Percentiles rank a stretch among this genome's conserved stretches.
Evolutionary conservation across 2,797 vertebrate species (phyloP).

Genomic region (Kryptopterus vitreolus): DNA sequence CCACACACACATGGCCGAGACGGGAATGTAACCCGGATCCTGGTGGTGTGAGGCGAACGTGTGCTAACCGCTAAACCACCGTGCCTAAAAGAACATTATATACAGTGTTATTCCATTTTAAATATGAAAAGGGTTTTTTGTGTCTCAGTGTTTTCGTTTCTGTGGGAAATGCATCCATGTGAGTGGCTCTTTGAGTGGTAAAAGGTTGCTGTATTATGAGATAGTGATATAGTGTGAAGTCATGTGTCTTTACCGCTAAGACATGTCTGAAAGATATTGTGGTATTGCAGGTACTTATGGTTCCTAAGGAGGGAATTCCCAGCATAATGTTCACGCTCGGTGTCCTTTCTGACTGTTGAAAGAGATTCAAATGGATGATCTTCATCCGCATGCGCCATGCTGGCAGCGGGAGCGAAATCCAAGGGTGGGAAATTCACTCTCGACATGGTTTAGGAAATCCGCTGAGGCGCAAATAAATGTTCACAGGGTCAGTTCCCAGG

Average conservation of each 20-base stretch:
- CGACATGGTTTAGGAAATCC: constrained; percentile 76
- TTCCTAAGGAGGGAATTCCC: neutral
- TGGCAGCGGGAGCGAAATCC: neutral
- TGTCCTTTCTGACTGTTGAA: neutral
- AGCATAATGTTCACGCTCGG: neutral
- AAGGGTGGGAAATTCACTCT: constrained; percentile 7
- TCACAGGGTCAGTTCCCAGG: constrained; percentile 67
- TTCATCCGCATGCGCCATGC: neutral
- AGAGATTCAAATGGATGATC: neutral
- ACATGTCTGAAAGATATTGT: neutral
- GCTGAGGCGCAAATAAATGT: constrained; percentile 71
- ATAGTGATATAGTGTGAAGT: neutral
- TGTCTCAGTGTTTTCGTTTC: too few relatives aligned
- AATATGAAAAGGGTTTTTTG: too few relatives aligned
- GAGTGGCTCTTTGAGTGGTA: too few relatives aligned
- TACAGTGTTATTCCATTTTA: too few relatives aligned
- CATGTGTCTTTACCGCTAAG: neutral
- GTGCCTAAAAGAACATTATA: too few relatives aligned
- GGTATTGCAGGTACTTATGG: neutral
- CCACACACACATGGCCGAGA: too few relatives aligned
- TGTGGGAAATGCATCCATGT: too few relatives aligned
- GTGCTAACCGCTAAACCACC: too few relatives aligned
- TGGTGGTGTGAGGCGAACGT: too few relatives aligned
- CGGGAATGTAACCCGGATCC: too few relatives aligned
- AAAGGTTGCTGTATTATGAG: too few relatives aligned